Conservation (phyloP, 2,888 invertebrate genomes). For the Agrochola lota region DNA sequence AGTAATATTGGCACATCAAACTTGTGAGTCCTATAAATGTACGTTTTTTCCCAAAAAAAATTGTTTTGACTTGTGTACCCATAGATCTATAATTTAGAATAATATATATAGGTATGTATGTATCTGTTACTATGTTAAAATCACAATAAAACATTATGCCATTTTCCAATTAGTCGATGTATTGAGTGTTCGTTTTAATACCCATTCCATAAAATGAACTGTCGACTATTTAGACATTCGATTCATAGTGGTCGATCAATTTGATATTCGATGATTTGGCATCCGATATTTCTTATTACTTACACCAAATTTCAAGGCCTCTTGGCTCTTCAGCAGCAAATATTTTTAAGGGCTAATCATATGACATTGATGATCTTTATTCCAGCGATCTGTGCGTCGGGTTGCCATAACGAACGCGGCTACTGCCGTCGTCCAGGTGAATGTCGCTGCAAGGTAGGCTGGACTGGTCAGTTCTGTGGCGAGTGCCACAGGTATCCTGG, state of each 20-base stretch:
- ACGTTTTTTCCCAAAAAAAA: not conserved
- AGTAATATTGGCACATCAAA: not conserved
- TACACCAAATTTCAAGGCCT: not conserved
- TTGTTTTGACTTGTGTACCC: not conserved
- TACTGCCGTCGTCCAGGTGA: conserved; percentile 94
- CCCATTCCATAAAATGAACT: not conserved
- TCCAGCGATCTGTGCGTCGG: conserved; percentile 95
- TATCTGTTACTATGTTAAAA: not conserved
- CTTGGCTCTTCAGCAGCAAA: not conserved
- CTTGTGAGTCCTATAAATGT: not conserved
- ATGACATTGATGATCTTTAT: not conserved
- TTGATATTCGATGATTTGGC: not conserved
- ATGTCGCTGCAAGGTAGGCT: conserved; percentile 95
- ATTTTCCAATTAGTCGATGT: not conserved
- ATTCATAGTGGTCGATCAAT: not conserved
- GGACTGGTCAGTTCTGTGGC: conserved; percentile 95
- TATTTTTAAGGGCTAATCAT: not conserved
- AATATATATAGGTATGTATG: no score
- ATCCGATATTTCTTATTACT: not conserved
- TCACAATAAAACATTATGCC: not conserved
- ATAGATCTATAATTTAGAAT: no score
- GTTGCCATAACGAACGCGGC: conserved; percentile 96
- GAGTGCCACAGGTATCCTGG: conserved; percentile 97
- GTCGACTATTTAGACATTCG: not conserved
- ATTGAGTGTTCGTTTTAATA: not conserved